Evolutionary conservation across 2,113 vertebrate species (phyloP).

Genomic region (Myodes glareolus): DNA sequence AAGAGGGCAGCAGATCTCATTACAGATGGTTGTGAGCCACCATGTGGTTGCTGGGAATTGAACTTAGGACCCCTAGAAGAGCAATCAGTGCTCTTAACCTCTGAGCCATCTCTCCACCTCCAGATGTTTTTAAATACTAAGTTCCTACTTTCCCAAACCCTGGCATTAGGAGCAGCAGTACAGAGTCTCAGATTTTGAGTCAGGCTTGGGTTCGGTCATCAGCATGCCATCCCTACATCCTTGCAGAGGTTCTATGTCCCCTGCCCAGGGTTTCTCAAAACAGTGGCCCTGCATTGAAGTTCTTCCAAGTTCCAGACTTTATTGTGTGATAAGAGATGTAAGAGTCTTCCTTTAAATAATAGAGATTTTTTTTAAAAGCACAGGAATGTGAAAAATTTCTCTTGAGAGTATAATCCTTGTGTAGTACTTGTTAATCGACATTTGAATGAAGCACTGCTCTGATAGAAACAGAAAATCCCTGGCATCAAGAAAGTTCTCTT

Average conservation of each 20-base stretch:
- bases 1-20: too few species aligned
- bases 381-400: not conserved
- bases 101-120: too few species aligned
- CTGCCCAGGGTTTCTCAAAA: not conserved
- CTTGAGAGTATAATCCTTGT: not conserved
- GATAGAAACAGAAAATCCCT: not conserved
- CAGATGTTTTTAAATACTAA: not conserved
- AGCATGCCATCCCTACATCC: not conserved
- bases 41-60: too few species aligned
- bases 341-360: conserved; percentile 12
- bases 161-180: not conserved
- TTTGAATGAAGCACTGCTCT: not conserved
- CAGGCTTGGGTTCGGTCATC: not conserved
- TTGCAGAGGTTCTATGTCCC: not conserved
- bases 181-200: not conserved
- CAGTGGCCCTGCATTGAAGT: not conserved
- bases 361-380: conserved; percentile 18
- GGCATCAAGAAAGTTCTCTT: not conserved
- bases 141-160: not conserved
- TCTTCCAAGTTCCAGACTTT: not conserved
- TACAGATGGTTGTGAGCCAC: too few species aligned
- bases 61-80: too few species aligned
- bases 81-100: too few species aligned
- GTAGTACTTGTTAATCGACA: not conserved
- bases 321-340: not conserved